Percentiles rank a stretch among this genome's conserved stretches.
Conservation (phyloP, 2,888 invertebrate genomes). For the Augochlorella aurata region DNA sequence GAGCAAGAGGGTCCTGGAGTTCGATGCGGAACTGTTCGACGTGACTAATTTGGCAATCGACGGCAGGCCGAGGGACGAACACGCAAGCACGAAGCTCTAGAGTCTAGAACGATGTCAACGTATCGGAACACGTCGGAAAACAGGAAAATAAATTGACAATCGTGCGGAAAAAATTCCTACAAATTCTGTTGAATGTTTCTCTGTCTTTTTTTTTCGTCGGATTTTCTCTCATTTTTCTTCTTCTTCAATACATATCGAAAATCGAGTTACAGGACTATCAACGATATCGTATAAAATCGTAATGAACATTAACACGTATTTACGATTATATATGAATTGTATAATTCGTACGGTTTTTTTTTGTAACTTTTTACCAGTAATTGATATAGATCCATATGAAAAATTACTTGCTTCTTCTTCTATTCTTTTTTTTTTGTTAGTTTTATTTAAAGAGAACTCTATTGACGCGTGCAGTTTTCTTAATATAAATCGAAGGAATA, state of each 20-base stretch:
- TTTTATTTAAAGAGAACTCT: slow-evolving; percentile 34
- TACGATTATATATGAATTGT: slow-evolving; percentile 41
- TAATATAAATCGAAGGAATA: slow-evolving; percentile 51
- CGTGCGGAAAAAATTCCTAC: slow-evolving; percentile 9
- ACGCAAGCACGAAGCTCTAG: slow-evolving; percentile 58
- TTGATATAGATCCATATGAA: slow-evolving; percentile 45
- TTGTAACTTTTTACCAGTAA: slow-evolving; percentile 46
- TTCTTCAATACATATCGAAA: slow-evolving; percentile 37
- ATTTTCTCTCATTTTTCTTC: slow-evolving; percentile 14
- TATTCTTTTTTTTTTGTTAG: slow-evolving; percentile 12
- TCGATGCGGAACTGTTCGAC: slow-evolving; percentile 39
- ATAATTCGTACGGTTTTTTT: slow-evolving; percentile 44
- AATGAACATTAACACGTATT: slow-evolving; percentile 51
- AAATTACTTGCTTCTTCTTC: slow-evolving; percentile 38
- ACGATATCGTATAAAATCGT: slow-evolving; percentile 57
- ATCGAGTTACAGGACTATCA: slow-evolving; percentile 37
- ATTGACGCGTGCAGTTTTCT: slow-evolving; percentile 48
- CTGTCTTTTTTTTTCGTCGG: not conserved
- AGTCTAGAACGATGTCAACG: slow-evolving; percentile 5
- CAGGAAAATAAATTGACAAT: not conserved
- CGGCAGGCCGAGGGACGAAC: slow-evolving; percentile 23
- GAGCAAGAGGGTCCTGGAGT: slow-evolving; percentile 25
- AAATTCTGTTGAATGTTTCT: not conserved
- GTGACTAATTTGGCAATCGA: slow-evolving; percentile 27
- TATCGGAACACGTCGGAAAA: not conserved